Evolutionary conservation across 2,888 invertebrate genomes (phyloP).

Genomic region (Keiferia lycopersicella): DNA sequence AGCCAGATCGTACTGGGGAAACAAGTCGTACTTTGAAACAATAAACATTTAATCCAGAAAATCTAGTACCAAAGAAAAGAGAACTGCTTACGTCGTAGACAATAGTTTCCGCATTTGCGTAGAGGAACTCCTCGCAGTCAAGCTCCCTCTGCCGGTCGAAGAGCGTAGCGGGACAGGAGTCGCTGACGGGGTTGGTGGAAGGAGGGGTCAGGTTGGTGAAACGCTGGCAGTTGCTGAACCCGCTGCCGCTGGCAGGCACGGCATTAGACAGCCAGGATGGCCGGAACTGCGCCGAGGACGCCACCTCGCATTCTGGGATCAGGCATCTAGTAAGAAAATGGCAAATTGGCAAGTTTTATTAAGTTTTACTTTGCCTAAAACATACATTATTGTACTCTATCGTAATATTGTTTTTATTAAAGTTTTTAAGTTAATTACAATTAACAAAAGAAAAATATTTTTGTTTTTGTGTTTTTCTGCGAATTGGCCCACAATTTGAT

Average conservation of each 20-base stretch:
- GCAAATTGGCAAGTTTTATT: no score
- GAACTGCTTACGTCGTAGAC: slow-evolving; percentile 59
- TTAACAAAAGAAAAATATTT: no score
- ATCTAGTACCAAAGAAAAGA: no score
- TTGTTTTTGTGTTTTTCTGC: no score
- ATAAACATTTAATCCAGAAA: no score
- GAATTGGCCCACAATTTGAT: no score
- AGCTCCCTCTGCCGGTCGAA: slow-evolving; percentile 47
- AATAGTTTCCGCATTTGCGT: slow-evolving; percentile 56
- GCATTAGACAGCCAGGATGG: slow-evolving; percentile 64
- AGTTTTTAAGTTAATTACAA: no score
- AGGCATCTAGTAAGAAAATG: no score
- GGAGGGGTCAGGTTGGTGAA: slow-evolving; percentile 38
- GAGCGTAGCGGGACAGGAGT: slow-evolving; percentile 52
- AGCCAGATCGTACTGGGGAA: slow-evolving; percentile 69
- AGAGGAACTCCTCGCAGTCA: slow-evolving; percentile 54
- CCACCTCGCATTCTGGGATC: slow-evolving; percentile 44
- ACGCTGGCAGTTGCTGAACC: slow-evolving; percentile 70
- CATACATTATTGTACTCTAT: no score
- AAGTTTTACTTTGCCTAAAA: no score
- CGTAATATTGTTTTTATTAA: no score
- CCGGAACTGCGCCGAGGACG: slow-evolving; percentile 41
- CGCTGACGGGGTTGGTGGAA: background rate
- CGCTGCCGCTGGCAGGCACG: slow-evolving; percentile 49
- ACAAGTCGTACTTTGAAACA: background rate